Percentiles rank a stretch among this genome's conserved stretches.
These are phyloP conservation scores for Eurosta solidaginis DNA, from an alignment of 1,140 invertebrate genomes.

Conservation along the genomic window DNA sequence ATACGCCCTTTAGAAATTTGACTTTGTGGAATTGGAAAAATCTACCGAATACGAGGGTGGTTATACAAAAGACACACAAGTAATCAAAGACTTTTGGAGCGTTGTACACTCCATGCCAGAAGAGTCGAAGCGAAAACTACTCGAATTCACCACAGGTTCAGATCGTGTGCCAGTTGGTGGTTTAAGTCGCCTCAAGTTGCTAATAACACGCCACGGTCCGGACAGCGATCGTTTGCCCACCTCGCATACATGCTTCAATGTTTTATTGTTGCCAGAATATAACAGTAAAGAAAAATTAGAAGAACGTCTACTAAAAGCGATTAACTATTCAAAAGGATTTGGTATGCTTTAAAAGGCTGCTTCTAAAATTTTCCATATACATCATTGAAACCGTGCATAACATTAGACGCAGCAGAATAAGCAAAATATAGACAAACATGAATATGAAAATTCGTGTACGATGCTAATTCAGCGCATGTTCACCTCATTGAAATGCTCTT, in stretches of 20 bases:
- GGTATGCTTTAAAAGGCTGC: conserved; percentile 73
- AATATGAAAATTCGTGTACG: background rate
- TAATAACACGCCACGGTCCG: conserved; percentile 78
- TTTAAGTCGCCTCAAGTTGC: conserved; percentile 83
- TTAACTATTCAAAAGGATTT: conserved; percentile 86
- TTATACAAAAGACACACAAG: conserved; percentile 80
- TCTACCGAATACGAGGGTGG: conserved; percentile 93
- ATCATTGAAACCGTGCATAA: background rate
- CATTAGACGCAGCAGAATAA: background rate
- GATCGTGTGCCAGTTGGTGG: conserved; percentile 94
- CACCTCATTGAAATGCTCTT: background rate
- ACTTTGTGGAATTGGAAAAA: conserved; percentile 87
- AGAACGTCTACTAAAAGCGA: conserved; percentile 87
- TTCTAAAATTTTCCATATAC: background rate
- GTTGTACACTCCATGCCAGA: conserved; percentile 85
- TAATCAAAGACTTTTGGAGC: conserved; percentile 91
- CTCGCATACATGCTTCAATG: conserved; percentile 95
- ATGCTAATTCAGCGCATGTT: background rate
- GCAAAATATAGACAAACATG: background rate
- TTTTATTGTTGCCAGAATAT: conserved; percentile 90
- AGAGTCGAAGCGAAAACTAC: conserved; percentile 86
- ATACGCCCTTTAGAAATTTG: conserved; percentile 68
- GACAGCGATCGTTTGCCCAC: conserved; percentile 81
- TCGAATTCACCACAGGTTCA: conserved; percentile 93
- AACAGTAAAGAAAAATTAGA: conserved; percentile 80